These are phyloP conservation scores for Euzetes globulus DNA, from an alignment of 2,888 invertebrate species.

Conservation along the genomic window DNA sequence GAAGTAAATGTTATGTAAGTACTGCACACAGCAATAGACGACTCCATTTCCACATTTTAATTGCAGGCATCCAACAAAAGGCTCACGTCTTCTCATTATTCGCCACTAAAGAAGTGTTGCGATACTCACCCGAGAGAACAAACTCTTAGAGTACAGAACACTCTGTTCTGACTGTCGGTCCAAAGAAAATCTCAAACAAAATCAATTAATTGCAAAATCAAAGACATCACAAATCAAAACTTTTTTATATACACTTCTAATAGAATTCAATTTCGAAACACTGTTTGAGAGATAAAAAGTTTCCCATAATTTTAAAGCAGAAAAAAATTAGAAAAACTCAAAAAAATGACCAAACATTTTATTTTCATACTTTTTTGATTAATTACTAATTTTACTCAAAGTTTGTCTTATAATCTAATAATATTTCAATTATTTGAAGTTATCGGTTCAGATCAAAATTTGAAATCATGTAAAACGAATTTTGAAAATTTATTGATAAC, in stretches of 20 bases:
- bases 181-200: background rate
- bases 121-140: background rate
- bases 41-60: slow-evolving; percentile 6
- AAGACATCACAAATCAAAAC: background rate
- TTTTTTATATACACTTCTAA: too few species aligned
- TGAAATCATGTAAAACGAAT: background rate
- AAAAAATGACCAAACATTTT: background rate
- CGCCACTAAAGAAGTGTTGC: background rate
- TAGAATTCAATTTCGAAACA: too few species aligned
- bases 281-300: too few species aligned
- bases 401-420: background rate
- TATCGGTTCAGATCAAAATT: background rate
- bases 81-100: slow-evolving; percentile 5
- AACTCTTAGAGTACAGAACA: background rate
- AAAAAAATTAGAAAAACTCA: background rate
- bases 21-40: background rate
- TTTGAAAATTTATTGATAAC: background rate
- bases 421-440: background rate
- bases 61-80: background rate
- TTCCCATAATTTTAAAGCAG: too few species aligned
- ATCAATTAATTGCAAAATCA: slow-evolving; percentile 1
- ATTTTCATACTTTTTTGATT: background rate
- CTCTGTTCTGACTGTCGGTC: background rate
- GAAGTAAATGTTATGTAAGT: slow-evolving; percentile 2
- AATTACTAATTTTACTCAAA: background rate